Conservation (phyloP, 2,888 invertebrate genomes). For the Lasioglossum calceatum region DNA sequence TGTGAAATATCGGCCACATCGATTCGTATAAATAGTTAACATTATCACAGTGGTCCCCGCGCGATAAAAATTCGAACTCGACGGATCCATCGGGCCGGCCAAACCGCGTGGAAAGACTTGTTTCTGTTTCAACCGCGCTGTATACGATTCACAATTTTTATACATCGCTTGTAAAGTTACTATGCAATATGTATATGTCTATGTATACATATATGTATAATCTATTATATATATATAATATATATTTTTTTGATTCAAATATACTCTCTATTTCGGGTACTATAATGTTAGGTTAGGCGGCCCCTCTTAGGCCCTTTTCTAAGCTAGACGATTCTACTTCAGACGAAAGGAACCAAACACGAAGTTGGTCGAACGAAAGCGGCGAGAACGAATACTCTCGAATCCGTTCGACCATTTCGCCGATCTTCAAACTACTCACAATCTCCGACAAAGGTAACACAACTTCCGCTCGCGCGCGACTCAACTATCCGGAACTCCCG, state of each 20-base stretch:
- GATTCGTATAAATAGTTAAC: slow-evolving; percentile 26
- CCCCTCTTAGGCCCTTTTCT: slow-evolving; percentile 65
- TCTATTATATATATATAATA: slow-evolving; percentile 66
- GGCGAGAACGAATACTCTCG: not conserved
- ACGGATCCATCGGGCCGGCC: slow-evolving; percentile 60
- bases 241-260: slow-evolving; percentile 74
- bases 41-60: slow-evolving; percentile 59
- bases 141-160: slow-evolving; percentile 69
- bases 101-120: slow-evolving; percentile 61
- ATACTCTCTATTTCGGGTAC: slow-evolving; percentile 74
- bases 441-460: slow-evolving; percentile 50
- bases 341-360: slow-evolving; percentile 31
- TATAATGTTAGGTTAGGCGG: slow-evolving; percentile 65
- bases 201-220: slow-evolving; percentile 29
- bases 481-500: not conserved
- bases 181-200: slow-evolving; percentile 62
- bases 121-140: slow-evolving; percentile 62
- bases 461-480: slow-evolving; percentile 26
- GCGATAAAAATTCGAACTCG: slow-evolving; percentile 42
- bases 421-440: slow-evolving; percentile 35
- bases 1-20: not conserved
- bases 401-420: slow-evolving; percentile 27
- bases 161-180: slow-evolving; percentile 61
- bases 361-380: slow-evolving; percentile 26
- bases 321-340: slow-evolving; percentile 68